Evolutionary conservation across 2,888 invertebrate genomes (phyloP).

Genomic region (Tortrix viridana): DNA sequence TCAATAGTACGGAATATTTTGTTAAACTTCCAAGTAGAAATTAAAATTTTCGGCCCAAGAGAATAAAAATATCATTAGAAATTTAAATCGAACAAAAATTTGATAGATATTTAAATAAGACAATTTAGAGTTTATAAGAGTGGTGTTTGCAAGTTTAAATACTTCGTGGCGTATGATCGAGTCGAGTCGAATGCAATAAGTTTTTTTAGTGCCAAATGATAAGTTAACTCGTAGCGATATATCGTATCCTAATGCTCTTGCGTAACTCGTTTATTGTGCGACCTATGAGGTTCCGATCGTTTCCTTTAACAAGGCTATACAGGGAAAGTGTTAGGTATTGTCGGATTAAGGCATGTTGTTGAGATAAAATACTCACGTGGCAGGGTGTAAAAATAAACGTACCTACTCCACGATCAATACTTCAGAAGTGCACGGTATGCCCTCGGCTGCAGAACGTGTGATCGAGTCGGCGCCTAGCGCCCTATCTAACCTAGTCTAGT

Average conservation of each 20-base stretch:
- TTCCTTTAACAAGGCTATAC: slow-evolving; percentile 84
- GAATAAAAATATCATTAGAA: slow-evolving; percentile 68
- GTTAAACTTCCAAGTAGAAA: slow-evolving; percentile 56
- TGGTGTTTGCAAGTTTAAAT: slow-evolving; percentile 69
- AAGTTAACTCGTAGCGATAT: slow-evolving; percentile 84
- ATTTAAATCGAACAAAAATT: slow-evolving; percentile 60
- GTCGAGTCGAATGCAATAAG: slow-evolving; percentile 75
- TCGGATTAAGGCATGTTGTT: slow-evolving; percentile 65
- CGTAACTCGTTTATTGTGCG: slow-evolving; percentile 81
- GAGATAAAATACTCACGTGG: slow-evolving; percentile 81
- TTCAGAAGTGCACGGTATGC: slow-evolving; percentile 17
- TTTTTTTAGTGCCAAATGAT: slow-evolving; percentile 85
- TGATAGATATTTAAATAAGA: slow-evolving; percentile 70
- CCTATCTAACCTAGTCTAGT: slow-evolving; percentile 51
- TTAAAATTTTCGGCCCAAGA: slow-evolving; percentile 63
- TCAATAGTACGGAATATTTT: slow-evolving; percentile 70
- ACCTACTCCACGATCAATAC: slow-evolving; percentile 37
- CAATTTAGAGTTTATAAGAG: slow-evolving; percentile 63
- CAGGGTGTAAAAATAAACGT: slow-evolving; percentile 77
- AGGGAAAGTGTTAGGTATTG: slow-evolving; percentile 81
- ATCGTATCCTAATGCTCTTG: slow-evolving; percentile 81
- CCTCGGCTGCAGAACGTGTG: slow-evolving; percentile 21
- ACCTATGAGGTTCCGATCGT: slow-evolving; percentile 82
- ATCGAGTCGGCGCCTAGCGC: slow-evolving; percentile 30
- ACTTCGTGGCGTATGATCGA: slow-evolving; percentile 75